Percentiles rank a stretch among this genome's conserved stretches.
These are phyloP conservation scores for Agrilus mali DNA, from an alignment of 2,888 invertebrate species.

Conservation along the genomic window DNA sequence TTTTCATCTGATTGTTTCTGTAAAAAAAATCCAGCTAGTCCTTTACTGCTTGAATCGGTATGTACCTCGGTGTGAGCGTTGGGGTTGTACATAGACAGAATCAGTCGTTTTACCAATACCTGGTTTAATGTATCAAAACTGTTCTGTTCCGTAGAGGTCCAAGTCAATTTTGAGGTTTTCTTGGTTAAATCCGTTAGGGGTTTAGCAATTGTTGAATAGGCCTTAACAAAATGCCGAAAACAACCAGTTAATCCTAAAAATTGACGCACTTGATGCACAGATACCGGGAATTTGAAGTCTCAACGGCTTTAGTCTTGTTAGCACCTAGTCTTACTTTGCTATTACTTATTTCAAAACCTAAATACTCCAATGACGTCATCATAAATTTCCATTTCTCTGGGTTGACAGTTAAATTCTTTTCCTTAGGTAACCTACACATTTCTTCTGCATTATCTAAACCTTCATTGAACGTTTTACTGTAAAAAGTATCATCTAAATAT, in stretches of 20 bases:
- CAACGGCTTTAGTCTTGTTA: slow-evolving; percentile 4
- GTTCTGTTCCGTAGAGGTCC: neutral
- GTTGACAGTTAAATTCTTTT: no score
- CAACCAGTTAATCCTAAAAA: slow-evolving; percentile 7
- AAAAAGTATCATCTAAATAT: no score
- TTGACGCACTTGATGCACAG: slow-evolving; percentile 6
- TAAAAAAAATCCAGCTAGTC: slow-evolving; percentile 9
- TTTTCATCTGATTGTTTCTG: slow-evolving; percentile 6
- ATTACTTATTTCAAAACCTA: no score
- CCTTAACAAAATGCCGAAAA: slow-evolving; percentile 9
- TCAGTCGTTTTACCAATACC: slow-evolving; percentile 3
- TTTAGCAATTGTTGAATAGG: slow-evolving; percentile 3
- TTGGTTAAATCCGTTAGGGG: slow-evolving; percentile 8
- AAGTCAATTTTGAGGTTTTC: slow-evolving; percentile 2
- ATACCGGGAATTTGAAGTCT: slow-evolving; percentile 6
- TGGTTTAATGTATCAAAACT: slow-evolving; percentile 1
- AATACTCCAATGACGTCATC: no score
- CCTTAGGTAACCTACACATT: no score
- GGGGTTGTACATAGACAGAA: slow-evolving; percentile 9
- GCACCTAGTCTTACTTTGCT: neutral
- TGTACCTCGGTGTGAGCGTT: slow-evolving; percentile 6
- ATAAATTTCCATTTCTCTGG: no score
- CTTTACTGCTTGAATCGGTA: slow-evolving; percentile 11
- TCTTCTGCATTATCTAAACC: no score
- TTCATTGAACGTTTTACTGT: no score